These are phyloP conservation scores for Ormyrus rosae DNA, from an alignment of 2,888 invertebrate genomes.

Conservation along the genomic window DNA sequence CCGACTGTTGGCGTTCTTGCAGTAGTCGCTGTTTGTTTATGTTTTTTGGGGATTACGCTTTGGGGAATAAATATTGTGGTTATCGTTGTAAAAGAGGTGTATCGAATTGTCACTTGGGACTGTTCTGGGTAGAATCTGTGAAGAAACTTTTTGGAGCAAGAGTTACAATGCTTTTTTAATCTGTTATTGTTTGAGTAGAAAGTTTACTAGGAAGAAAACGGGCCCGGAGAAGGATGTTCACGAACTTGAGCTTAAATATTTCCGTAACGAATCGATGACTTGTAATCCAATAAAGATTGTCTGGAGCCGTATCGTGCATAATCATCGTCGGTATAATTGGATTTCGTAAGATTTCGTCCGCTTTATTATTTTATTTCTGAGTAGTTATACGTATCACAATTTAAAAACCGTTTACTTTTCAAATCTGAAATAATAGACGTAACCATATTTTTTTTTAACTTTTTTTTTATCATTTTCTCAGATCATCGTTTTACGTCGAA, in stretches of 20 bases:
- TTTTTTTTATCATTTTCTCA: no score
- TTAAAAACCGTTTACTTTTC: no score
- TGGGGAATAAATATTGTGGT: conserved; percentile 22
- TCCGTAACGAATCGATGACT: conserved; percentile 8
- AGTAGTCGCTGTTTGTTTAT: conserved; percentile 12
- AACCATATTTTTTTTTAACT: no score
- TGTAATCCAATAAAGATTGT: conserved; percentile 10
- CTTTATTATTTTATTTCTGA: neutral
- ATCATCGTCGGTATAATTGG: conserved; percentile 16
- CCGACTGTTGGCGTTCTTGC: no score
- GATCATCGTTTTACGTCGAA: no score
- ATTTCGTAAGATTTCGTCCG: conserved; percentile 14
- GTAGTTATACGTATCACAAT: no score
- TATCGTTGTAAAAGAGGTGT: neutral
- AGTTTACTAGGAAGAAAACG: neutral
- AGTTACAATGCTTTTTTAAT: no score
- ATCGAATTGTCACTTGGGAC: no score
- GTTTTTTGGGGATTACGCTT: conserved; percentile 18
- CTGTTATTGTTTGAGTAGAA: neutral
- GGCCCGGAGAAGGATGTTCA: neutral
- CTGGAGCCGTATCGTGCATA: conserved; percentile 15
- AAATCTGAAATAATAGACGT: no score
- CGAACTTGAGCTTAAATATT: neutral
- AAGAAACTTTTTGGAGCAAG: no score
- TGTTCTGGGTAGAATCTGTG: no score